Base-by-base conservation (phyloP, 30 jellyfish, hydroid and myxozoan species). In the Turritopsis rubra region DNA sequence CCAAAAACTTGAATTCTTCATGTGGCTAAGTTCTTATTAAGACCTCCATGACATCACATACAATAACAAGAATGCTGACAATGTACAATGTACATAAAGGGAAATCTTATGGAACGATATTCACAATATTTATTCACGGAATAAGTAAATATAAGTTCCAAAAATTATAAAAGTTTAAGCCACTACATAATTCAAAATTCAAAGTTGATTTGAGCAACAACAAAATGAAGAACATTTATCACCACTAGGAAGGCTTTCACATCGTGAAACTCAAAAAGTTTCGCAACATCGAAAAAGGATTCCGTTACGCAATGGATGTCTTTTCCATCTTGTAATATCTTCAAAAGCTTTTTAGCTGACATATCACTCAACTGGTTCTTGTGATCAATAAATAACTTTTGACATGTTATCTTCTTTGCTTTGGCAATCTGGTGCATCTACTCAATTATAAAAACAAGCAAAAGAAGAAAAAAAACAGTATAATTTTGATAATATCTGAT, bases 371-470 rank as follows among this genome's bases (percentile, higher is more conserved):
- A 79, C 21, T 90, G 95, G 9, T 86, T 53, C 31, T 87, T 87
- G 86, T 31, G 73, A 41, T 78, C 87, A 21, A 72, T 21, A 52
- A 90, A 75, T 25, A 90, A 72, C 16, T 82, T 89, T 41, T 70
- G 71, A 73, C 92, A 80, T 68, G 90, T 68, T 78, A 85, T 5
- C 4, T 85, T 78, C 86, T 86, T 90, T 1, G 76, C 75, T 20
- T 85, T 76, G 23, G 92, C 93, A n/a, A 90, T 90, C 13, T 26
- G 85, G 74, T 90, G 87, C 31, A 90, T 85, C 97, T 89, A 79
- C 60, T 41, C 60, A 5, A 41, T 41, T 41, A 41, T 3, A 41
- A 41, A 41, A 41, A 3, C 60, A 21, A 77, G 52, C 27, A 17
- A 27, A 79, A 83, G 26, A 28, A 54, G 23, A 20, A 28, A 8